Percentiles rank a stretch among this genome's conserved stretches.
Evolutionary conservation across 2,113 vertebrate genomes (phyloP).

Genomic region (Lanius ludovicianus): DNA sequence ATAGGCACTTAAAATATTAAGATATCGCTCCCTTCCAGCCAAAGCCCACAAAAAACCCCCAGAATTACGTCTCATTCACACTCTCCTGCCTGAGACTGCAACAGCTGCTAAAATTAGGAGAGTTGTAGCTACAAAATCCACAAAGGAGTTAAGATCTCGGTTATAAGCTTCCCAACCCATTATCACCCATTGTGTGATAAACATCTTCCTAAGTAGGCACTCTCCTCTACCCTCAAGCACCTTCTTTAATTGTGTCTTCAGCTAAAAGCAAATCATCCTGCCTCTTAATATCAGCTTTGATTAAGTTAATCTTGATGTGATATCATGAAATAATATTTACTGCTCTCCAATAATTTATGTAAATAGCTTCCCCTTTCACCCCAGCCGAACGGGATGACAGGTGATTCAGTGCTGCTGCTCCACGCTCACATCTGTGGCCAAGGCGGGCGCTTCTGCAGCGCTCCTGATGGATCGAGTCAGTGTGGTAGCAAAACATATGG

Average conservation of each 20-base stretch:
- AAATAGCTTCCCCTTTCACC: conserved; percentile 67
- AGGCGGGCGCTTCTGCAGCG: not conserved
- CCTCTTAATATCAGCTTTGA: conserved; percentile 68
- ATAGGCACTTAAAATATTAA: not conserved
- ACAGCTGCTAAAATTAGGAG: not conserved
- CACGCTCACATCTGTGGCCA: not conserved
- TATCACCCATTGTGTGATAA: conserved; percentile 38
- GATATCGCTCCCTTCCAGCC: not conserved
- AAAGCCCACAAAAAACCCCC: not conserved
- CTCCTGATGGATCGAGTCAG: not conserved
- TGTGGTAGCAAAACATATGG: not conserved
- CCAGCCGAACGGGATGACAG: not conserved
- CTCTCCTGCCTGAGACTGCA: not conserved
- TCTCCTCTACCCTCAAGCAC: conserved; percentile 66
- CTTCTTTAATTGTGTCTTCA: conserved; percentile 64
- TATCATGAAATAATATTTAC: conserved; percentile 73
- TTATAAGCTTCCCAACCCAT: conserved; percentile 28
- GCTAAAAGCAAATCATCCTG: conserved; percentile 63
- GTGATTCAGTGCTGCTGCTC: conserved; percentile 38
- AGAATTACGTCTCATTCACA: not conserved
- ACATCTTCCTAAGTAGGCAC: conserved; percentile 47
- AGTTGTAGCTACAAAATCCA: not conserved
- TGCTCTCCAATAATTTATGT: conserved; percentile 69
- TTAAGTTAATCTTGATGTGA: conserved; percentile 64
- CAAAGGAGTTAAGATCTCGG: conserved; percentile 36